Base-by-base conservation (phyloP, 2,888 invertebrate genomes). In the Fabriciana adippe region DNA sequence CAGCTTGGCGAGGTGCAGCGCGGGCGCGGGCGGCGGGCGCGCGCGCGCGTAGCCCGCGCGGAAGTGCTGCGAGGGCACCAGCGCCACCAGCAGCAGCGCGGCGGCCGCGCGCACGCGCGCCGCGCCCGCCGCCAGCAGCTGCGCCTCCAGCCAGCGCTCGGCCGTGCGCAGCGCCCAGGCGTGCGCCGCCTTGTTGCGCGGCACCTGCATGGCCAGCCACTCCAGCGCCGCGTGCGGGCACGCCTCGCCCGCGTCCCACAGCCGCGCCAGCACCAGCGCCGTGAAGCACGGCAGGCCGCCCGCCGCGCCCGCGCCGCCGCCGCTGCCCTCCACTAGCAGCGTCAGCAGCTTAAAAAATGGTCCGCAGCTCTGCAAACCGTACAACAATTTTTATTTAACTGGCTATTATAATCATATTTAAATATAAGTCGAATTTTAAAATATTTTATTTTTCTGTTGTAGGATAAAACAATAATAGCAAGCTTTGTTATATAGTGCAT, bases 341-440 rank as follows among this genome's bases (percentile, higher is more conserved):
- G 98, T 97, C 66, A 99, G 93, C 70, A 98, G 91, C 88, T 98
- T 98, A 92, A 98, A 98, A 90, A 98, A 98, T 18, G 98, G 97
- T 73, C 97, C 96, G 81, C 97, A 97, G 72, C 95, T 94, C 95
- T 96, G 88, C 55, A 83, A 70, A 50, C 55, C 55, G 66, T 35
- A 62, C 13, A 51, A 35, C 15, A 11, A 15, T 60, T 1, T n/a
- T 56, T 26, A 35, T 31, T n/a, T n/a, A 35, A 14, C 6, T 13
- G 3, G 15, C 35, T 35, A 53, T 15, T 15, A 61, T 54, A 14
- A 11, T 35, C 35, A 35, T 8, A 35, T 35, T 35, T 11, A 35
- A 35, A 35, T 35, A 11, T 8, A 35, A 35, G 35, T 8, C 8
- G 2, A 35, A 35, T 35, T 35, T 35, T 11, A 11, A 35, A 8